Base-by-base conservation (phyloP, 2,888 invertebrate species). In the Bombylius major region DNA sequence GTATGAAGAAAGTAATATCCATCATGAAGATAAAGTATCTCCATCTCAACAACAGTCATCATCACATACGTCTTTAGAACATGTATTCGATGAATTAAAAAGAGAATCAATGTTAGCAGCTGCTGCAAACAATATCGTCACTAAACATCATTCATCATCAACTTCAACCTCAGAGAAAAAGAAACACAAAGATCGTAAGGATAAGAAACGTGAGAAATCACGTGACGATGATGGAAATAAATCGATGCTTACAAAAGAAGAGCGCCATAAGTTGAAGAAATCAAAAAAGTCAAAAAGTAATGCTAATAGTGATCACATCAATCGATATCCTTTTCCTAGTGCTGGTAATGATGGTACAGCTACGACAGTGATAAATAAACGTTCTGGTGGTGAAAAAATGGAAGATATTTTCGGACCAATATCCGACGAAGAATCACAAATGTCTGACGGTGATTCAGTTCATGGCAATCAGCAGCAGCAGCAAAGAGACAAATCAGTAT, bases 401-500 rank as follows among this genome's bases (percentile, higher is more conserved):
- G 89, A 90, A 70, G 89, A 89, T 63, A 90, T 91, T 59, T 91
- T 91, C 72, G 91, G 90, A 0, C 87, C 89, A 12, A 76, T 90
- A 58, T 89, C 91, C 1, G 91, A 88, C 65, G 87, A 90, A 63
- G 70, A 73, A 45, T 66, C 69, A 1, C 70, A 69, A 36, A 59
- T 68, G 11, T 66, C 70, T 0, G 69, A 69, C 33, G 66, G 66
- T 9, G 66, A 64, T 32, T 59, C 62, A 1, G 23, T 61, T 1
- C 56, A 48, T 23, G 54, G 51, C 47, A 53, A 54, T 32, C 39
- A 39, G 11, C 39, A 39, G 39, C 23, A 23, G 23, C 23, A 47
- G 13, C 11, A 47, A n/a, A 47, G 36, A 42, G 49, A 51, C 5
- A 23, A 23, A 23, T 23, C 23, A 23, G 23, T 23, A 23, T 23